Conservation (phyloP, 1,140 invertebrate species). For the Delia radicum region DNA sequence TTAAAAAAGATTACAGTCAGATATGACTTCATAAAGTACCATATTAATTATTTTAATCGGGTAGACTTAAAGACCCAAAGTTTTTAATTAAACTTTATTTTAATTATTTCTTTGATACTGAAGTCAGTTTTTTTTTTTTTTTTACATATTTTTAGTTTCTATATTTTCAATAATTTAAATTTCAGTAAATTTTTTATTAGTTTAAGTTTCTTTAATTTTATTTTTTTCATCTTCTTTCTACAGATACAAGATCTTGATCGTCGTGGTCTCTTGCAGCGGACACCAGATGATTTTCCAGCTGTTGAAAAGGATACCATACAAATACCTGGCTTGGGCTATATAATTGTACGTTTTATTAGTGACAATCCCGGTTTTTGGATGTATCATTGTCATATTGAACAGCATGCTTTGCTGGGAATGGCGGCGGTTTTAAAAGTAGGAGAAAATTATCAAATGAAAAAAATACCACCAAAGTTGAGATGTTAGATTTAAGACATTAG, state of each 20-base stretch:
- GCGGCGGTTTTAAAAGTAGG: slow-evolving; percentile 60
- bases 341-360: slow-evolving; percentile 46
- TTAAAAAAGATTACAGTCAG: too few species aligned
- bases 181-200: too few species aligned
- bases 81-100: too few species aligned
- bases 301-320: slow-evolving; percentile 50
- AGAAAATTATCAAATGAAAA: slow-evolving; percentile 49
- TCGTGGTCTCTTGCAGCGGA: slow-evolving; percentile 37
- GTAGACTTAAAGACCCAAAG: too few species aligned
- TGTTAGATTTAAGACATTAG: slow-evolving; percentile 37
- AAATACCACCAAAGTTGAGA: slow-evolving; percentile 38
- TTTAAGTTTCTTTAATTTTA: too few species aligned
- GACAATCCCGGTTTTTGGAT: slow-evolving; percentile 53
- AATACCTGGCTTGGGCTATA: slow-evolving; percentile 44
- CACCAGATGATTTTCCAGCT: slow-evolving; percentile 38
- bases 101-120: too few species aligned
- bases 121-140: too few species aligned
- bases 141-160: too few species aligned
- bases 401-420: slow-evolving; percentile 60
- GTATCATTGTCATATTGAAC: slow-evolving; percentile 52
- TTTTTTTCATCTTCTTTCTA: too few species aligned
- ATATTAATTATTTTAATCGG: too few species aligned
- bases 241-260: slow-evolving; percentile 45
- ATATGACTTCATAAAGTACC: too few species aligned
- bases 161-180: too few species aligned